A percentile compares a stretch with the other conserved stretches of the same genome.
These are phyloP conservation scores for Dasyornis broadbenti DNA, from an alignment of 2,113 vertebrate species.

Conservation along the genomic window DNA sequence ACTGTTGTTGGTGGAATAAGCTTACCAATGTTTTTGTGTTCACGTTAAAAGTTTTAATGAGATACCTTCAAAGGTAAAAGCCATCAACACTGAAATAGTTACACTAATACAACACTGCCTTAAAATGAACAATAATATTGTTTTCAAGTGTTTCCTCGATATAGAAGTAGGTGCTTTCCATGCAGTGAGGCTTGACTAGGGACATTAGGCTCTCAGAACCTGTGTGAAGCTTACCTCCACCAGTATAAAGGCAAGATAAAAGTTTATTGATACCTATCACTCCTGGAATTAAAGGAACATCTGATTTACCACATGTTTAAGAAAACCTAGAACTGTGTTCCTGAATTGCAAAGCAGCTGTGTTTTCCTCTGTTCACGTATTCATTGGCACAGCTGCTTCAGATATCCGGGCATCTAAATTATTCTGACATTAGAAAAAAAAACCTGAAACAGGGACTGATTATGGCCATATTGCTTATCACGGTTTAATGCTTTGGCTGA, in stretches of 20 bases:
- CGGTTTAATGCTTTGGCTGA: conserved; percentile 9
- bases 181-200: not conserved
- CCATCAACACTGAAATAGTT: not conserved
- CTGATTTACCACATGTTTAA: conserved; percentile 23
- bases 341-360: conserved; percentile 28
- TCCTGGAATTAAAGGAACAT: not conserved
- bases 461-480: conserved; percentile 40
- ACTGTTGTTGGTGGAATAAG: not conserved
- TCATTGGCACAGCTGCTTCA: conserved; percentile 51
- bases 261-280: not conserved
- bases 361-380: conserved; percentile 24
- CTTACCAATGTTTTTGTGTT: not conserved
- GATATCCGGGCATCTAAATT: conserved; percentile 57
- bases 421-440: conserved; percentile 39
- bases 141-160: not conserved
- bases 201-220: not conserved
- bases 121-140: not conserved
- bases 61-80: not conserved
- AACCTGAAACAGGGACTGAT: conserved; percentile 27
- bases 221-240: not conserved
- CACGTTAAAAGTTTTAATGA: not conserved
- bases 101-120: not conserved
- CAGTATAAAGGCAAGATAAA: not conserved
- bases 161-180: not conserved
- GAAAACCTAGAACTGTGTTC: not conserved